A percentile compares a stretch with the other conserved stretches of the same genome.
Conservation (phyloP, 2,888 invertebrate species). For the Caenorhabditis sinica region DNA sequence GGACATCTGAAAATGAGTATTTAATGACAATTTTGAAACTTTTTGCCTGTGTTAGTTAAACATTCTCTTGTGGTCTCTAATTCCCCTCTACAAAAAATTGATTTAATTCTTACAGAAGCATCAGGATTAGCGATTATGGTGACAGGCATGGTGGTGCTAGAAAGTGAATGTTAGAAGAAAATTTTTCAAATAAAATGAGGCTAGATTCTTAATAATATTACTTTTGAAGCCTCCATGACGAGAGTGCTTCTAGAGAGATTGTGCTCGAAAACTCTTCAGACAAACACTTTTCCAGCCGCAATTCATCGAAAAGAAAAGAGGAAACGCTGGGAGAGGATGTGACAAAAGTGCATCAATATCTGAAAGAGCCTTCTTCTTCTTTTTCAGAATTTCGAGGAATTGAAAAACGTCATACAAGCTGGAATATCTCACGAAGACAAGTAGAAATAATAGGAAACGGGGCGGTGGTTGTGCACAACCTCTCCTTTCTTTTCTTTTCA, state of each 20-base stretch:
- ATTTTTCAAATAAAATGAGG: background rate
- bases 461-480: conserved; percentile 42
- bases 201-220: conserved; percentile 7
- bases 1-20: conserved; percentile 70
- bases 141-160: conserved; percentile 4
- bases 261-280: conserved; percentile 30
- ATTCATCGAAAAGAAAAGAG: conserved; percentile 12
- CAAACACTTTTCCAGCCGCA: conserved; percentile 18
- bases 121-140: conserved; percentile 10
- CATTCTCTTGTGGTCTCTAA: background rate
- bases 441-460: conserved; percentile 25
- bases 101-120: conserved; percentile 4
- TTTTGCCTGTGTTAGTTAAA: background rate
- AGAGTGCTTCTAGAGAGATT: conserved; percentile 2
- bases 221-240: conserved; percentile 3
- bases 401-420: conserved; percentile 47
- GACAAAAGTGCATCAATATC: conserved; percentile 40
- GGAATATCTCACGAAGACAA: conserved; percentile 32
- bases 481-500: conserved; percentile 30
- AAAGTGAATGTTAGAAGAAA: background rate
- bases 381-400: conserved; percentile 14
- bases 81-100: background rate
- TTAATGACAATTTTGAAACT: too few species aligned
- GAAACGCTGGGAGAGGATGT: conserved; percentile 7
- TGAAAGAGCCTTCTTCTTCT: conserved; percentile 1